A percentile compares a stretch with the other conserved stretches of the same genome.
Evolutionary conservation across 2,797 vertebrate genomes (phyloP).

Genomic region (Phoeniculus purpureus): DNA sequence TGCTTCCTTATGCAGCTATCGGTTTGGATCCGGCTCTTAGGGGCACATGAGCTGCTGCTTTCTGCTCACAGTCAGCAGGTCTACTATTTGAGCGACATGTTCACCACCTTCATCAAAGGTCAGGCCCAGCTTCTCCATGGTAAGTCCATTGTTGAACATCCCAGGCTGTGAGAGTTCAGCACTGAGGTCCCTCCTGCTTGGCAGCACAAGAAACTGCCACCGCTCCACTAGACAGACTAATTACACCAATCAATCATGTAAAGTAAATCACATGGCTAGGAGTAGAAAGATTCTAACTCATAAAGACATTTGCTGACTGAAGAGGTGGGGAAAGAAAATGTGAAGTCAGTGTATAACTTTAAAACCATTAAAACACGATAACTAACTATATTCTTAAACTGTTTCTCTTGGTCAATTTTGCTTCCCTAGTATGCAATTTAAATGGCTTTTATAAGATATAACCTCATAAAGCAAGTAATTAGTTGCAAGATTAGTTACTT

Average conservation of each 20-base stretch:
- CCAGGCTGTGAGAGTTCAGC: constrained; percentile 36
- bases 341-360: not conserved
- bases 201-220: constrained; percentile 24
- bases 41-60: not conserved
- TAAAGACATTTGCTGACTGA: not conserved
- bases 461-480: not conserved
- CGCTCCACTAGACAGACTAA: constrained; percentile 12
- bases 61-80: not conserved
- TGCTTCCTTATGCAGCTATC: not conserved
- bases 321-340: not conserved
- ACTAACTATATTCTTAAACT: not conserved
- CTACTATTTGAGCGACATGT: constrained; percentile 2
- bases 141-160: not conserved
- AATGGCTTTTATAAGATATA: not conserved
- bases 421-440: not conserved
- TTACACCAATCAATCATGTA: constrained; percentile 54
- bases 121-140: not conserved
- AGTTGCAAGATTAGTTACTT: not conserved
- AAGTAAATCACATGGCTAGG: not conserved
- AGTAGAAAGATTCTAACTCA: constrained; percentile 17
- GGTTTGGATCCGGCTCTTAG: not conserved
- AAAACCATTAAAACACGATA: not conserved
- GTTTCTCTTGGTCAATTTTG: not conserved
- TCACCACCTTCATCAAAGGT: constrained; percentile 5
- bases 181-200: not conserved